Percentiles rank a stretch among this genome's conserved stretches.
phyloP scores from a whole-genome alignment of 2,113 vertebrate species.

The Neofelis nebulosa region DNA sequence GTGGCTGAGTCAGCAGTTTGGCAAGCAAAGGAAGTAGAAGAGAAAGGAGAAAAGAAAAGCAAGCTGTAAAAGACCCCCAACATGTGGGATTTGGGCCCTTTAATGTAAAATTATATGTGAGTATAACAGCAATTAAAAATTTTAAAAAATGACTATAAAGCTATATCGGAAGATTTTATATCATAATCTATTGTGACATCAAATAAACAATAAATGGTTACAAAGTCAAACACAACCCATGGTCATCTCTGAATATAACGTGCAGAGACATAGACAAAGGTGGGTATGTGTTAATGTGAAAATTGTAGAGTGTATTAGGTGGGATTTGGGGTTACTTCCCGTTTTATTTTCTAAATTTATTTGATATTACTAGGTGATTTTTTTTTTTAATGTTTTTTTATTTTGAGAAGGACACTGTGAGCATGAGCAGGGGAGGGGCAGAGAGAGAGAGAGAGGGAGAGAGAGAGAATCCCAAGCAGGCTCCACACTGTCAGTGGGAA shows the following conservation, averaged over 20 bases:
- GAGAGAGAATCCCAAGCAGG: too few species aligned
- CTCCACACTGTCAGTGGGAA: too few species aligned
- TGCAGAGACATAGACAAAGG: not conserved
- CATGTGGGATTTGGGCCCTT: not conserved
- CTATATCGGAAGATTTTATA: not conserved
- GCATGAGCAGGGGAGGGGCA: too few species aligned
- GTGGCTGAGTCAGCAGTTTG: not conserved
- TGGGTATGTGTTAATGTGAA: not conserved
- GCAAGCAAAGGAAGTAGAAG: not conserved
- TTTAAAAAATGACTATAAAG: not conserved
- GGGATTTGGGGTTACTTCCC: not conserved
- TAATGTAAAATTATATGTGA: not conserved
- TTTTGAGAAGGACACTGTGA: too few species aligned
- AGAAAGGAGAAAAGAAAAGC: not conserved
- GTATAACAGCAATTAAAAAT: not conserved
- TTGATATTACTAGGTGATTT: not conserved
- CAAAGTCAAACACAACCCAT: too few species aligned
- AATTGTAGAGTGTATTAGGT: not conserved
- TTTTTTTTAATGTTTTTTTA: not conserved
- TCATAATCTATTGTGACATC: not conserved
- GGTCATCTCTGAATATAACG: not conserved
- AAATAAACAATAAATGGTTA: not conserved
- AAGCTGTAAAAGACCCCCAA: not conserved
- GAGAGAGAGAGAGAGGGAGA: too few species aligned
- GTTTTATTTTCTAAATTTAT: not conserved